Conservation (phyloP, 2,113 vertebrate genomes). For the Centropus bengalensis region DNA sequence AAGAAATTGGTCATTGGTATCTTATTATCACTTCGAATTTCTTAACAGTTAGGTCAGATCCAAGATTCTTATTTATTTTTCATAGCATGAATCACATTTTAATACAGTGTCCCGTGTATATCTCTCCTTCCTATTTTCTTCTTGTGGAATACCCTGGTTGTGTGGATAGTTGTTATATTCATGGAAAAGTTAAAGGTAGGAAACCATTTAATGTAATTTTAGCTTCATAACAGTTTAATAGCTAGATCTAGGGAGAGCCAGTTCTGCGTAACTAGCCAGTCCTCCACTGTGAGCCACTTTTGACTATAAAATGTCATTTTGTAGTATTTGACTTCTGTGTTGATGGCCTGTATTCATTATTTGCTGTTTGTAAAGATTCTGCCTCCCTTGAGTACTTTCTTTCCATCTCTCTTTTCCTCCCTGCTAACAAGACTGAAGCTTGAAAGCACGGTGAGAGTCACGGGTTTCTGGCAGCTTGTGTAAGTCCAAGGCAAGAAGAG, state of each 20-base stretch:
- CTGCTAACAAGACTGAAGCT: not conserved
- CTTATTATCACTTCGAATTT: conserved; percentile 50
- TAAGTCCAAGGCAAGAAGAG: not conserved
- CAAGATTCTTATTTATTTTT: conserved; percentile 40
- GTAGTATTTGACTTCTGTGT: not conserved
- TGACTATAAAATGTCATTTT: not conserved
- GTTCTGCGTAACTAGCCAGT: not conserved
- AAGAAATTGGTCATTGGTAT: conserved; percentile 41
- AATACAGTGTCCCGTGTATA: not conserved
- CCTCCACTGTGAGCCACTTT: not conserved
- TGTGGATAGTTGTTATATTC: not conserved
- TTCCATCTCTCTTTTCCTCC: not conserved
- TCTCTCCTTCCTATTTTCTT: not conserved
- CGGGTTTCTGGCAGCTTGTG: not conserved
- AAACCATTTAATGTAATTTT: conserved; percentile 26
- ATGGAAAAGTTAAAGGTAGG: conserved; percentile 13
- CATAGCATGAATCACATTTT: conserved; percentile 16
- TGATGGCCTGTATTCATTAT: not conserved
- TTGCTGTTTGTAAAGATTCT: not conserved
- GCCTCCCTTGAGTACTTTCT: not conserved
- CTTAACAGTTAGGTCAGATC: conserved; percentile 3
- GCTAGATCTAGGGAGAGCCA: not conserved
- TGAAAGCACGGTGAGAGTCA: not conserved
- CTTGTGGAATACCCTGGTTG: conserved; percentile 38
- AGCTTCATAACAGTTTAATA: not conserved